Evolutionary conservation across 2,888 invertebrate species (phyloP), one percentile per base, ranked within the genome.

Genomic region (Allacma fusca): DNA sequence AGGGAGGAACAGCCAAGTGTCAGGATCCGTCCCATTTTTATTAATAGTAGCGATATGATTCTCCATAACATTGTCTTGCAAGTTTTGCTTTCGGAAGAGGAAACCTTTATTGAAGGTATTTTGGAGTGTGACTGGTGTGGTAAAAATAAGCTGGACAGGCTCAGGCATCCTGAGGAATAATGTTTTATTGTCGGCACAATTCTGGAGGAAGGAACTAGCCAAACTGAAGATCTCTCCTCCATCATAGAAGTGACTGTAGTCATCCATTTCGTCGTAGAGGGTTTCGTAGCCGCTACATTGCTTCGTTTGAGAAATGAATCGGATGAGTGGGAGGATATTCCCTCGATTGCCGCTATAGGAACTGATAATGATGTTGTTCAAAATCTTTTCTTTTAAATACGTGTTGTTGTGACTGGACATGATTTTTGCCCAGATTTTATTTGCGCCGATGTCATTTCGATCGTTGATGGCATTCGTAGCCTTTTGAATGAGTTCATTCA

Each of bases 381-480:
- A 29, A 1, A 77, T 71, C 1, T 28, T 28, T 2, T 16, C 28
- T 5, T 21, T 26, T 1, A 29, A 16, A 23, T n/a, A 4, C 29
- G 29, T 29, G 9, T 44, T 24, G n/a, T 62, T 40, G 21, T 59
- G 43, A 28, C n/a, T 9, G 13, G 24, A 9, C 9, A 34, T 26
- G 40, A 76, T 76, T n/a, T 24, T 76, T 34, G 69, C 24, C 76
- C 76, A 76, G n/a, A 76, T 62, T 29, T 76, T 76, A 44, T 76
- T 76, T 19, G 64, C 70, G 1, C 70, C 76, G 16, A 76, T 59
- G 26, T 70, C 70, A 44, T 76, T 76, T 28, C 70, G 23, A 9
- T 70, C 28, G 19, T 44, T 57, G 40, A 76, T 76, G 9, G 70
- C 70, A 12, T 23, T 0, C 12, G 43, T 57, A 43, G 44, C 44